Conservation (phyloP, 2,113 vertebrate species). For the Albula glossodonta region DNA sequence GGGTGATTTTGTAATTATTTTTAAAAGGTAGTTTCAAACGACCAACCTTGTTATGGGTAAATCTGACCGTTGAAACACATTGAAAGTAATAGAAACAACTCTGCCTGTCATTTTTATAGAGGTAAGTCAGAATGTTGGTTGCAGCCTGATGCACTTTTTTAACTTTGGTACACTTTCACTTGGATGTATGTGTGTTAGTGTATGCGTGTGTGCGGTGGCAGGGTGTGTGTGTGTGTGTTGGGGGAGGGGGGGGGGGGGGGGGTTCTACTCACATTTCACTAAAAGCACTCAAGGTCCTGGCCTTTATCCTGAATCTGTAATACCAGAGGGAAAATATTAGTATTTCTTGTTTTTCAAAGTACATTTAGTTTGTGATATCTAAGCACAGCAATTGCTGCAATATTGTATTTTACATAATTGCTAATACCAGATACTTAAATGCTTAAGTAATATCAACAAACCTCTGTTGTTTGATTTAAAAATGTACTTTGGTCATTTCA, state of each 20-base stretch:
- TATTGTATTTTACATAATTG: background rate
- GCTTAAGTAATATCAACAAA: slow-evolving; percentile 8
- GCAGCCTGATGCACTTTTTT: slow-evolving; percentile 70
- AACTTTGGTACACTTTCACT: slow-evolving; percentile 60
- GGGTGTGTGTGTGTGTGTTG: background rate
- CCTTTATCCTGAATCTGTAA: slow-evolving; percentile 2
- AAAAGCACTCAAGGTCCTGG: background rate
- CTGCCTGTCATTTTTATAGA: slow-evolving; percentile 66
- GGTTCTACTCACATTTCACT: slow-evolving; percentile 10
- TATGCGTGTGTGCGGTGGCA: background rate
- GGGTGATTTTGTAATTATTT: too few relatives aligned
- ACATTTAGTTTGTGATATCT: background rate
- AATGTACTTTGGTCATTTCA: background rate
- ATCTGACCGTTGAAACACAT: background rate
- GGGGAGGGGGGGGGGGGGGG: background rate
- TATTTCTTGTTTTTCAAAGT: background rate
- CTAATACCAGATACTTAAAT: background rate
- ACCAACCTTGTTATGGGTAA: background rate
- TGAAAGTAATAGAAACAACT: slow-evolving; percentile 24
- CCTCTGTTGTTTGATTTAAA: slow-evolving; percentile 2
- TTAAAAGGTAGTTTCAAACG: background rate
- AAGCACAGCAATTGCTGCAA: background rate
- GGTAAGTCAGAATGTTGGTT: slow-evolving; percentile 73
- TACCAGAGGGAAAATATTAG: background rate
- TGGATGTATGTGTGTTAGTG: background rate